Percentiles rank a stretch among this genome's conserved stretches.
Evolutionary conservation across 2,113 vertebrate genomes (phyloP).

Genomic region (Diglossa brunneiventris): DNA sequence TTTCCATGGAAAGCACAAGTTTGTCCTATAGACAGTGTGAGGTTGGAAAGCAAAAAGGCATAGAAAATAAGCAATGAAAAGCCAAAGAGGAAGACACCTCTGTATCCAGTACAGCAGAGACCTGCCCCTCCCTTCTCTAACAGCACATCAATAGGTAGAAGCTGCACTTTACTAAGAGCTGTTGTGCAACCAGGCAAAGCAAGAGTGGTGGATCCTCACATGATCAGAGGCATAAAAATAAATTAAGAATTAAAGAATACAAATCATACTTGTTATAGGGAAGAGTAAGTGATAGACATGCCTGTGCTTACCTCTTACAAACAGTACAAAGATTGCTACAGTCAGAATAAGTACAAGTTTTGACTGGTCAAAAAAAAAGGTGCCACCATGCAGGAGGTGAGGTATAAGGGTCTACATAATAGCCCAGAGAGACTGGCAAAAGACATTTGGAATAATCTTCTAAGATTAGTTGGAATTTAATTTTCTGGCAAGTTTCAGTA

Average conservation of each 20-base stretch:
- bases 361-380: background rate
- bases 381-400: background rate
- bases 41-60: background rate
- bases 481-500: background rate
- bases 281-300: background rate
- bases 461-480: background rate
- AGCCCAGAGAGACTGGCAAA: background rate
- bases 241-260: background rate
- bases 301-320: background rate
- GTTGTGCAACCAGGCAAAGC: background rate
- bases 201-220: background rate
- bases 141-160: background rate
- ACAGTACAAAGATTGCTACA: background rate
- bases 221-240: background rate
- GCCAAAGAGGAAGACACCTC: background rate
- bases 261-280: background rate
- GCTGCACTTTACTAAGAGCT: background rate
- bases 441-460: background rate
- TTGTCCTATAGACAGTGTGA: background rate
- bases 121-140: background rate
- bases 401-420: background rate
- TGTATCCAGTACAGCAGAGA: background rate
- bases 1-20: background rate
- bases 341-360: background rate
- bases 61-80: background rate